These are phyloP conservation scores for Andrena flavipes DNA, from an alignment of 2,888 invertebrate species.

Conservation along the genomic window DNA sequence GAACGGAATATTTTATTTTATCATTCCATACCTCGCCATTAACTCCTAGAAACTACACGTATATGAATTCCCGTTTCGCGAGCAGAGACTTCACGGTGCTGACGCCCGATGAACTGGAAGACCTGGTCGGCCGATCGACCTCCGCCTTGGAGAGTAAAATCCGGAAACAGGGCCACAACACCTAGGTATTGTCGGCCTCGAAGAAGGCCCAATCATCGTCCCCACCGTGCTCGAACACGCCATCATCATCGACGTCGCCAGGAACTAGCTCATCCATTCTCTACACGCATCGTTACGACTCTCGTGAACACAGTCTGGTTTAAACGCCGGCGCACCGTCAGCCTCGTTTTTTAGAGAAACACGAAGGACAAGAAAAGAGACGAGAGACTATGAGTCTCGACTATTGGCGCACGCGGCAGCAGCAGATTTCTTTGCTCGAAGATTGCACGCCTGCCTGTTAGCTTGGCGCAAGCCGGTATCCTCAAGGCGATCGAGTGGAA, in stretches of 20 bases:
- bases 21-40: too few species aligned
- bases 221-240: conserved; percentile 79
- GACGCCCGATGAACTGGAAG: conserved; percentile 87
- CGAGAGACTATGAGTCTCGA: conserved; percentile 13
- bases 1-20: too few species aligned
- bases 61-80: not conserved
- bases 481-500: conserved; percentile 19
- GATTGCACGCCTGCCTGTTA: conserved; percentile 48
- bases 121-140: conserved; percentile 86
- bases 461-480: conserved; percentile 27
- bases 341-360: conserved; percentile 27
- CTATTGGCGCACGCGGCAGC: conserved; percentile 42
- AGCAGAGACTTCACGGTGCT: conserved; percentile 84
- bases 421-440: conserved; percentile 45
- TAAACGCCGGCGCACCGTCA: conserved; percentile 60
- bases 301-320: conserved; percentile 82
- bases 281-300: conserved; percentile 82
- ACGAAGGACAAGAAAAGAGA: not conserved
- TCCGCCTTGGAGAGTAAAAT: conserved; percentile 86
- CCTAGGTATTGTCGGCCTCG: conserved; percentile 82
- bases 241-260: conserved; percentile 81
- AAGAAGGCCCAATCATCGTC: conserved; percentile 79
- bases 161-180: conserved; percentile 81
- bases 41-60: not conserved
- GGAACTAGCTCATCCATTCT: conserved; percentile 81